A percentile compares a stretch with the other conserved stretches of the same genome.
These are phyloP conservation scores for Entomyzon cyanotis DNA, from an alignment of 2,113 vertebrate species.

Conservation along the genomic window DNA sequence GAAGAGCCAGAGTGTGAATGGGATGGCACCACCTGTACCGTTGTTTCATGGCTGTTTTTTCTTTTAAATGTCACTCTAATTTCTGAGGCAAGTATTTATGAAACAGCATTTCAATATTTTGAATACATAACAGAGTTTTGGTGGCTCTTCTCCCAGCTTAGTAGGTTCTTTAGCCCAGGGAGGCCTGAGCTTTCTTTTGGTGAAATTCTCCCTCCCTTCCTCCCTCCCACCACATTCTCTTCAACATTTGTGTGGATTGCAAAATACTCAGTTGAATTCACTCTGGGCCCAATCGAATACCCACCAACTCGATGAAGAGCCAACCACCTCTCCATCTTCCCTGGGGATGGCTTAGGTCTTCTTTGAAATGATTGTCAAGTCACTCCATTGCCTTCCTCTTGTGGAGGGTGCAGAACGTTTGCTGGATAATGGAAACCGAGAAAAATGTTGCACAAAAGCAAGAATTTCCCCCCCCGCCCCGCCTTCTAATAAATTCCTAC, in stretches of 20 bases:
- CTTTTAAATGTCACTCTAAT: not conserved
- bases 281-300: not conserved
- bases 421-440: rapidly evolving
- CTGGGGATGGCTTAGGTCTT: not conserved
- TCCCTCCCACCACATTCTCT: not conserved
- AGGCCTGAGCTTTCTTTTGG: too few relatives aligned
- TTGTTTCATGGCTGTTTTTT: not conserved
- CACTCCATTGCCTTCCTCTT: not conserved
- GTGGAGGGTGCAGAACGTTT: not conserved
- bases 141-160: not conserved
- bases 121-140: not conserved
- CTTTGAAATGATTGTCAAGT: not conserved
- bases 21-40: not conserved
- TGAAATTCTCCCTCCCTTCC: not conserved
- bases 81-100: not conserved
- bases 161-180: not conserved
- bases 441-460: not conserved
- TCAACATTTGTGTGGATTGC: not conserved
- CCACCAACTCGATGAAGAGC: not conserved
- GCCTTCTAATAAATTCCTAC: not conserved
- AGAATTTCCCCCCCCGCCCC: rapidly evolving
- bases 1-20: not conserved
- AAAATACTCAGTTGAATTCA: not conserved
- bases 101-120: not conserved
- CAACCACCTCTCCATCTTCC: not conserved